Evolutionary conservation across 2,113 vertebrate genomes (phyloP), one percentile per base, ranked within the genome.

Genomic region (Sylvia atricapilla): DNA sequence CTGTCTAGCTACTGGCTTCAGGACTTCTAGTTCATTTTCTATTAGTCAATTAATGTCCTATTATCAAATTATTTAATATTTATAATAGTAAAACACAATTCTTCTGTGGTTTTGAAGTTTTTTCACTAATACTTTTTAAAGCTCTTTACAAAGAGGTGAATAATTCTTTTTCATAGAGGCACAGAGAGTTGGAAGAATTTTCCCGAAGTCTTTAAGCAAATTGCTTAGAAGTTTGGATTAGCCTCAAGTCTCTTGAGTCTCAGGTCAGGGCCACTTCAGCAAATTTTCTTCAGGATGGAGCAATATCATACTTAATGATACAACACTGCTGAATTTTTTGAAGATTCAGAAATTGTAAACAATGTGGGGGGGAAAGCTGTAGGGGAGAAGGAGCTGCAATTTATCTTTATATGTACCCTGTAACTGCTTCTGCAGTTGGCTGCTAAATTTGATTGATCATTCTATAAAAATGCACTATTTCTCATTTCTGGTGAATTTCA

Each of bases 241-340:
- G 46, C 66, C 66, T 94, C 80, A 84, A 52, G 41, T 84, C 62
- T 96, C 84, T 89, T 24, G 84, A 84, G 69, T 93, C 37, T 95
- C 93, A 89, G 74, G 66, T 92, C 89, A 94, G 49, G 70, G 74
- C 62, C 58, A 53, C 89, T 94, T 89, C 58, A 91, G 80, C 69
- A 93, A 49, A 73, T 94, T 91, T 96, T 87, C 81, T 89, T 68
- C n/a, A 75, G 35, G 58, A 94, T 89, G 89, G 62, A 85, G 81
- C 62, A 95, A 82, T 91, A 89, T 78, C 52, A 75, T 78, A 18
- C 44, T 67, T 82, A 59, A 47, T 93, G 79, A 83, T 90, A 92
- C 62, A 86, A 43, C 62, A 50, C 49, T 67, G 39, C 49, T 67
- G 39, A 50, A 15, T 35, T 77, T 85, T 87, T 76, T 87, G 16